phyloP scores from a whole-genome alignment of 2,797 vertebrate species.

The Parotocinclus haroldoi region DNA sequence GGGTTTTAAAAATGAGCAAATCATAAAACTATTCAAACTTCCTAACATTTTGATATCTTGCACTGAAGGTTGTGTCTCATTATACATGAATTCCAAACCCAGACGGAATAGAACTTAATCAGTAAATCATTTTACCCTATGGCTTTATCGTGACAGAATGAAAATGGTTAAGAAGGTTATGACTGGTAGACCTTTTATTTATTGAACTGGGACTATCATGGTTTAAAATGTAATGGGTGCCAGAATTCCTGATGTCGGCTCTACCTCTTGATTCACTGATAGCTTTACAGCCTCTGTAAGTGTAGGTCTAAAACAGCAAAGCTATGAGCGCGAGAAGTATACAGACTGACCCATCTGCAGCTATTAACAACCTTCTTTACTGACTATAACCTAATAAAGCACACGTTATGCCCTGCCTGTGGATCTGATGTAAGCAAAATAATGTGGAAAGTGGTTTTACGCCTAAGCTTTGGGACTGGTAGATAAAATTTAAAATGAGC shows the following conservation, averaged over 20 bases:
- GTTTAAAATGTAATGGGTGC: conserved; percentile 2
- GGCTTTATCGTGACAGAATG: background rate
- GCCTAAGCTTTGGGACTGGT: background rate
- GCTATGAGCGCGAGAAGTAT: conserved; percentile 7
- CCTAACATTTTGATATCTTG: conserved; percentile 13
- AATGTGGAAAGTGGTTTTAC: background rate
- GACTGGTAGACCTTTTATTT: conserved; percentile 3
- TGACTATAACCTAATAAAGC: conserved; percentile 35
- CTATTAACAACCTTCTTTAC: conserved; percentile 41
- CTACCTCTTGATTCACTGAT: conserved; percentile 4
- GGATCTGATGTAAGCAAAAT: conserved; percentile 37
- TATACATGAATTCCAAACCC: conserved; percentile 21
- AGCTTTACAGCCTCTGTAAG: conserved; percentile 21
- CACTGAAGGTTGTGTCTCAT: conserved; percentile 26
- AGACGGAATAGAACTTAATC: conserved; percentile 9
- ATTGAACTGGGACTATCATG: conserved; percentile 5
- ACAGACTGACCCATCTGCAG: conserved; percentile 15
- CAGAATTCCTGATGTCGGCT: conserved; percentile 16
- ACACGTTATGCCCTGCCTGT: conserved; percentile 45
- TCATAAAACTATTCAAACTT: conserved; percentile 27
- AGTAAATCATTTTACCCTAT: conserved; percentile 17
- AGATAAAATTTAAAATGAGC: conserved; percentile 10
- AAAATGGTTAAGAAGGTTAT: background rate
- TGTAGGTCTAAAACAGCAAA: background rate
- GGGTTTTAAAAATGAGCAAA: conserved; percentile 26